Percentiles rank a stretch among this genome's conserved stretches.
These are phyloP conservation scores for Epinephelus moara DNA, from an alignment of 2,113 vertebrate genomes.

Conservation along the genomic window DNA sequence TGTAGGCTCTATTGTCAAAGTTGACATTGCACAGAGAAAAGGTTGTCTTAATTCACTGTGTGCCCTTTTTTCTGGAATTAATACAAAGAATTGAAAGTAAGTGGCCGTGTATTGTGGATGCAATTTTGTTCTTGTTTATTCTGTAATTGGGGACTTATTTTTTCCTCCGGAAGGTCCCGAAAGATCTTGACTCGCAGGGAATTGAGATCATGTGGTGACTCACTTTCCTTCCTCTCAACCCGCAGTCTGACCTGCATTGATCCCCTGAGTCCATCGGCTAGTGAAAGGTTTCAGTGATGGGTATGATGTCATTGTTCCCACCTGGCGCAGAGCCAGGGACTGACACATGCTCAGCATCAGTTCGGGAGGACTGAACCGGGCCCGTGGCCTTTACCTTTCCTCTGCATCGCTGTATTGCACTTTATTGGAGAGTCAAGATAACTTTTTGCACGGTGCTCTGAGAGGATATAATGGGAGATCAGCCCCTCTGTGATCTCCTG, in stretches of 20 bases:
- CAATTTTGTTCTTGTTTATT: neutral
- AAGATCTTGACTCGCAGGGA: neutral
- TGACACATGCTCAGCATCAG: neutral
- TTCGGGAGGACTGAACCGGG: neutral
- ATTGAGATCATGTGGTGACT: neutral
- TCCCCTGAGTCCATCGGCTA: conserved; percentile 1
- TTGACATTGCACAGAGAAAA: no score
- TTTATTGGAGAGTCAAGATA: conserved; percentile 9
- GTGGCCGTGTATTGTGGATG: neutral
- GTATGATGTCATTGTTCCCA: conserved; percentile 8
- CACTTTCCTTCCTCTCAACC: conserved; percentile 9
- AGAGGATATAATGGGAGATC: conserved; percentile 22
- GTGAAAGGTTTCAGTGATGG: conserved; percentile 20
- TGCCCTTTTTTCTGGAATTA: neutral
- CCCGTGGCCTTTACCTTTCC: conserved; percentile 11
- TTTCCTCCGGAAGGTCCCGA: neutral
- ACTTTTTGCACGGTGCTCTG: conserved; percentile 12
- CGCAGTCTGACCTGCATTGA: neutral
- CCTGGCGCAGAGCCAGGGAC: conserved; percentile 8
- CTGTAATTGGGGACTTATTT: neutral
- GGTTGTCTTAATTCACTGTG: no score
- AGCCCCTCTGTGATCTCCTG: conserved; percentile 19
- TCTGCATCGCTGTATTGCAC: conserved; percentile 8
- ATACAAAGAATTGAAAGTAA: neutral
- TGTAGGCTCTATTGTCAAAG: neutral